Percentiles rank a stretch among this genome's conserved stretches.
Conservation (phyloP, 2,113 vertebrate genomes). For the Carollia perspicillata region DNA sequence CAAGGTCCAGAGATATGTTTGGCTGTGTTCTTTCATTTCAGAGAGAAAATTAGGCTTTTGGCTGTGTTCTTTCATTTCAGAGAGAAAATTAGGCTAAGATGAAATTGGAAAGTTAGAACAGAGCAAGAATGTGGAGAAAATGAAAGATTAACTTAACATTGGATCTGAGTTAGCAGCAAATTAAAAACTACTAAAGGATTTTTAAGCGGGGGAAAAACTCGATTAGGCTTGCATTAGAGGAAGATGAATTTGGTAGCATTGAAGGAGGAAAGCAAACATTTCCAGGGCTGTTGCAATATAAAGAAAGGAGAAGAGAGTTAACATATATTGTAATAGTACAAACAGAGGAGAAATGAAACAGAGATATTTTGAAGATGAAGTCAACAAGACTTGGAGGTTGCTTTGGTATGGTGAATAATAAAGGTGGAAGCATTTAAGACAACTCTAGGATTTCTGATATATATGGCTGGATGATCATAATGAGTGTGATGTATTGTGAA, state of each 20-base stretch:
- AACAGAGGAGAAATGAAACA: not conserved
- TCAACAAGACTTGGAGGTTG: not conserved
- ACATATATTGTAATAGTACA: not conserved
- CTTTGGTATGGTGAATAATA: not conserved
- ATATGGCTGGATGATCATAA: not conserved
- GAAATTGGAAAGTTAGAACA: not conserved
- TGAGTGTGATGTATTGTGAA: not conserved
- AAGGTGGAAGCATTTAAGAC: not conserved
- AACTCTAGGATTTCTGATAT: not conserved
- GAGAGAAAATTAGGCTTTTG: not conserved
- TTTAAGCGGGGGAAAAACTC: not conserved
- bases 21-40: not conserved
- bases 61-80: not conserved
- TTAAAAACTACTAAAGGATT: not conserved
- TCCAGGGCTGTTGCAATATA: not conserved
- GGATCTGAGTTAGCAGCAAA: not conserved
- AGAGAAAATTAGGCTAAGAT: not conserved
- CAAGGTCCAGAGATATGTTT: not conserved
- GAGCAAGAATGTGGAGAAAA: not conserved
- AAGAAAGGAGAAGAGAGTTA: not conserved
- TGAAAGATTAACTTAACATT: not conserved
- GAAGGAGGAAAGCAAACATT: not conserved
- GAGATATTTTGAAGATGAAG: not conserved
- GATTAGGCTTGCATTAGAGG: not conserved
- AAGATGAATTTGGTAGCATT: not conserved